Base-by-base conservation (phyloP, 2,113 vertebrate genomes). In the Cynocephalus volans region DNA sequence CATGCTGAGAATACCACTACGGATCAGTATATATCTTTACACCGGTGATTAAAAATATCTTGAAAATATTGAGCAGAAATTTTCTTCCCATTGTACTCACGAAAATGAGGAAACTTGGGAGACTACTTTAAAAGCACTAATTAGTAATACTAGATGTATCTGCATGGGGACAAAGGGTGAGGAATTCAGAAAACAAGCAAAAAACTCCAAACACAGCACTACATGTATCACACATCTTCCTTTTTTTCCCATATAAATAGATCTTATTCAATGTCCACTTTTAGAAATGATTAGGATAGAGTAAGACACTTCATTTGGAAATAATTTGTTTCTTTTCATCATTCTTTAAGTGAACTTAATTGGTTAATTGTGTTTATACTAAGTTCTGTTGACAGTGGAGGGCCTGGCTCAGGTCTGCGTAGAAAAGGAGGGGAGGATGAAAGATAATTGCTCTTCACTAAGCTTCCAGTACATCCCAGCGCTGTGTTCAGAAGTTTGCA, bases 321-420 rank as follows among this genome's bases (percentile, higher is more conserved):
- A 96, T 45, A 31, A 80, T 91, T 52, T 10, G 5, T 76, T 88
- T 65, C 85, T 96, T 97, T 90, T 92, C 84, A 90, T 96, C 54
- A 52, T 36, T 28, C 23, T 88, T 91, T 10, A 70, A 93, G 80
- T 45, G 72, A 88, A 64, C 50, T 41, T 92, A 65, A 94, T 45
- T 41, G 73, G 87, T 45, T 93, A 67, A 89, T 6, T 93, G 92
- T 92, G 33, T 89, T 67, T 52, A 73, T 65, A 84, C 33, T 77
- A 54, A 48, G 23, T 67, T 85, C 45, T 54, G 12, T 60, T 90
- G 90, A 62, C 70, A 41, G 21, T 0, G 0, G 28, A 65, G 82
- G 67, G 54, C 54, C n/a, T 50, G 45, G 69, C 75, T 95, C 56
- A 73, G 48, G 79, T 45, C 69, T 79, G 76, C 24, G 56, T 54